Evolutionary conservation across 2,888 invertebrate species (phyloP), one percentile per base, ranked within the genome.

Genomic region (Heliconius cydno): DNA sequence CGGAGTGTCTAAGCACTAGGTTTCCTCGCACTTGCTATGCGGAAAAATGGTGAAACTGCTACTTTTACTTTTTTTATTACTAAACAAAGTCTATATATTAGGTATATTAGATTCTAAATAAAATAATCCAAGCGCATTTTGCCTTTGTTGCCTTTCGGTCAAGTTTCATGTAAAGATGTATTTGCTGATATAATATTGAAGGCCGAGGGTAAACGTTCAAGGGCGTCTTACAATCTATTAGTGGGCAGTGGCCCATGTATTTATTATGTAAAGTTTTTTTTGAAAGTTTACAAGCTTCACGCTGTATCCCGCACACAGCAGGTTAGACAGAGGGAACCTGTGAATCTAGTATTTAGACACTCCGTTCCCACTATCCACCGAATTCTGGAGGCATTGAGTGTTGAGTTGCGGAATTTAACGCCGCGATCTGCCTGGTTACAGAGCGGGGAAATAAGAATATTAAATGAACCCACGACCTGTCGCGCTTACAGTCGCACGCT

Each of bases 131-230:
- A 38, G 68, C 6, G 68, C 12, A 38, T 68, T 68, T 68, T 38
- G 38, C 68, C 38, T 67, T 68, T 41, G 41, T 28, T 28, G 28
- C n/a, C n/a, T 60, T 60, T 67, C 67, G 67, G 67, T 67, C 67
- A 66, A 66, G 66, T 66, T 66, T 15, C 28, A 28, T 28, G 68
- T 38, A n/a, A 68, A 68, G 68, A 68, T 41, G 12, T 68, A 41
- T 68, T 68, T 41, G 38, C 68, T 68, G 68, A 68, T 68, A 41
- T 68, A 13, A 13, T 25, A 68, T n/a, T 68, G 38, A 68, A 68
- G 38, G 68, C 34, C 67, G 34, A 34, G 15, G 65, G 38, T 68
- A 41, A 41, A n/a, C 68, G 68, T 68, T 68, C 68, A 41, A 41
- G 68, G 68, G 38, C 68, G 15, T n/a, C 25, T 68, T 15, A 15